These are phyloP conservation scores for Chaetodon trifascialis DNA, from an alignment of 2,113 vertebrate genomes.

Conservation along the genomic window DNA sequence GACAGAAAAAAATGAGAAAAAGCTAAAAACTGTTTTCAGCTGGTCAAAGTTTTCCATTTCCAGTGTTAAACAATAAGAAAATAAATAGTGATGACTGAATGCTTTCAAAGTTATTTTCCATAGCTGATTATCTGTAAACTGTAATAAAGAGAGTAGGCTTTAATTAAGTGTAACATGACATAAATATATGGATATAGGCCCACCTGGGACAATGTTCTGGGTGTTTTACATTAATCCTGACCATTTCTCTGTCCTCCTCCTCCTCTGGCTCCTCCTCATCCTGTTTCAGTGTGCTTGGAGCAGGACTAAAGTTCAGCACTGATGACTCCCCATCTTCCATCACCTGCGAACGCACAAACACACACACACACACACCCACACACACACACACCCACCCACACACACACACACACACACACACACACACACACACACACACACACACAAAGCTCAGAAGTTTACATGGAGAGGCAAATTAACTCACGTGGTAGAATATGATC, in stretches of 20 bases:
- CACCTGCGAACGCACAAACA: slow-evolving; percentile 89
- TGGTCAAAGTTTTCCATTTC: background rate
- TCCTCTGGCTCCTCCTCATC: slow-evolving; percentile 44
- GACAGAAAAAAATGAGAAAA: background rate
- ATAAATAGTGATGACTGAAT: background rate
- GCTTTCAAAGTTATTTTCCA: background rate
- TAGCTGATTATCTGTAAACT: background rate
- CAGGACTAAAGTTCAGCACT: slow-evolving; percentile 63
- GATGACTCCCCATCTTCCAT: slow-evolving; percentile 87
- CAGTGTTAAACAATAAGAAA: background rate
- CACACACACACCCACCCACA: no score
- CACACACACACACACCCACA: slow-evolving; percentile 21
- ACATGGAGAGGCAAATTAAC: no score
- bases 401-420: slow-evolving; percentile 18
- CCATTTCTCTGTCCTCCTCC: slow-evolving; percentile 29
- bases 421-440: slow-evolving; percentile 49
- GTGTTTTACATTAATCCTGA: slow-evolving; percentile 44
- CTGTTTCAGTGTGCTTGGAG: slow-evolving; percentile 42
- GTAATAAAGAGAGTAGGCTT: background rate
- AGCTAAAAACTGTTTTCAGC: no score
- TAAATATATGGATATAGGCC: background rate
- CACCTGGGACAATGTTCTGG: slow-evolving; percentile 89
- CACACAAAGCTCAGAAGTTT: background rate
- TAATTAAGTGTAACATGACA: background rate
- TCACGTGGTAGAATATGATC: no score